Evolutionary conservation across 2,888 invertebrate species (phyloP).

Genomic region (Tubulanus polymorphus): DNA sequence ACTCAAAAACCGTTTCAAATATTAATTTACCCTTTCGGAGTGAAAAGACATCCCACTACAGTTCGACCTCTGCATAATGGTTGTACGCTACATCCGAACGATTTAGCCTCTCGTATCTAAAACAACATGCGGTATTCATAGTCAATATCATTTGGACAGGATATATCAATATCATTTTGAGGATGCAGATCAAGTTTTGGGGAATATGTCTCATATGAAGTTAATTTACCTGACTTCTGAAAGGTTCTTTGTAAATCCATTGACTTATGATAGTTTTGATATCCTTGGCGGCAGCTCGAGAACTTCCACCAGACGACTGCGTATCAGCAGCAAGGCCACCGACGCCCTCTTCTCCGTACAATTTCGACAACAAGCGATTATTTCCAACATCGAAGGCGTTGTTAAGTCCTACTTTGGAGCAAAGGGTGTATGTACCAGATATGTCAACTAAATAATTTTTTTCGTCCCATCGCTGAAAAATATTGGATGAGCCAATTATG

Average conservation of each 20-base stretch:
- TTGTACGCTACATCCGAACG: neutral
- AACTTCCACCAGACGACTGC: neutral
- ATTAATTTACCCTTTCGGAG: neutral
- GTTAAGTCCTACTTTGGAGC: slow-evolving; percentile 18
- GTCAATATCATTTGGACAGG: too few relatives aligned
- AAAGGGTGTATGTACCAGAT: slow-evolving; percentile 15
- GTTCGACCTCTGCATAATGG: neutral
- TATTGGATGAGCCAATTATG: too few relatives aligned
- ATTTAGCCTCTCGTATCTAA: neutral
- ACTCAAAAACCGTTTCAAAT: too few relatives aligned
- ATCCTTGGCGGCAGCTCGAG: neutral
- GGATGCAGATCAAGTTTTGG: too few relatives aligned
- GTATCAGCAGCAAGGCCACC: neutral
- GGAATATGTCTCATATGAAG: too few relatives aligned
- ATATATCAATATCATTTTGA: too few relatives aligned
- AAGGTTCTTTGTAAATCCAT: neutral
- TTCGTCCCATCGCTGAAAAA: slow-evolving; percentile 20
- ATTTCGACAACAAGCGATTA: too few relatives aligned
- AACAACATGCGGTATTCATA: too few relatives aligned
- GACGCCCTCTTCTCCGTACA: neutral
- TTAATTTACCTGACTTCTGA: neutral
- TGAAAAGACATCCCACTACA: neutral
- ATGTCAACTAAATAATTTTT: slow-evolving; percentile 22
- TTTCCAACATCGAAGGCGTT: too few relatives aligned
- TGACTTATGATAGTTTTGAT: neutral